phyloP scores from a whole-genome alignment of 2,113 vertebrate species.

The Amphiprion percula region DNA sequence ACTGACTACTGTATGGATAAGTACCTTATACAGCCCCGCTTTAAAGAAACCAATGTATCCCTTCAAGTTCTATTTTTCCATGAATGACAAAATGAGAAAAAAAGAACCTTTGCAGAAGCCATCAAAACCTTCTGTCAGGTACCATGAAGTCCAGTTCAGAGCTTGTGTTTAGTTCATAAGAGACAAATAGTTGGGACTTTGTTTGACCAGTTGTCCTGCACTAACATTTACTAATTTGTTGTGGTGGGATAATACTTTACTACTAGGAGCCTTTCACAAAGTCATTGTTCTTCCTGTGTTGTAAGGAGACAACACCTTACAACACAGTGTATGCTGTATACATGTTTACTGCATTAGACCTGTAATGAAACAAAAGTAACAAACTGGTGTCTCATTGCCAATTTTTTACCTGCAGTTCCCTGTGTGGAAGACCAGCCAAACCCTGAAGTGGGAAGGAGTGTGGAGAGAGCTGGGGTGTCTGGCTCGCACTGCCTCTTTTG shows the following conservation, averaged over 20 bases:
- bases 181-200: not conserved
- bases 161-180: not conserved
- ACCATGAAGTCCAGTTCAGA: not conserved
- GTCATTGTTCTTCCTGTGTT: not conserved
- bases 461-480: constrained; percentile 97
- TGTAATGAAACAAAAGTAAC: not conserved
- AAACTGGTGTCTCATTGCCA: not conserved
- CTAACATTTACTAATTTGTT: not conserved
- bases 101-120: not conserved
- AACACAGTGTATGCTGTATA: not conserved
- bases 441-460: constrained; percentile 95
- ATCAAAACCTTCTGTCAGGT: constrained; percentile 1
- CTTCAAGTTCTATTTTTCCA: not conserved
- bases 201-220: not conserved
- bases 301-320: not conserved
- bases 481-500: constrained; percentile 92
- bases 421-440: constrained; percentile 93
- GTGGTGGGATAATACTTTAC: not conserved
- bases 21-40: too few species aligned
- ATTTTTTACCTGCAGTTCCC: constrained; percentile 87
- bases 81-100: not conserved
- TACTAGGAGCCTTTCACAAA: not conserved
- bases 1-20: too few species aligned
- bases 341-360: not conserved
- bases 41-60: too few species aligned